Evolutionary conservation across 2,888 invertebrate genomes (phyloP), one percentile per base, ranked within the genome.

Genomic region (Lingula anatina): DNA sequence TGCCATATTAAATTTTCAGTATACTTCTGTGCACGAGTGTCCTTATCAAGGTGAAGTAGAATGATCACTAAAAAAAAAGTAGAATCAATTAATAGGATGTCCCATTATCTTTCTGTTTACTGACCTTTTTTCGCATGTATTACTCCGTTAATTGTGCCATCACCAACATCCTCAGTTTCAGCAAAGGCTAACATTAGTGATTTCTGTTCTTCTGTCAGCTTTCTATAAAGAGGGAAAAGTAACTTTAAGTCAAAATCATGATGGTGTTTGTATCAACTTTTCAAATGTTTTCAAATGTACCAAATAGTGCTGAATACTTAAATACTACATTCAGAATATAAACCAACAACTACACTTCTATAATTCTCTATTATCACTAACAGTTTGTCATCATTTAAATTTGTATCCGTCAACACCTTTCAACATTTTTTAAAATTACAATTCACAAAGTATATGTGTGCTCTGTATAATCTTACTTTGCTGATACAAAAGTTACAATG

Each of bases 81-180:
- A 20, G 3, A 26, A 9, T 39, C 35, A 31, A 15, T 31, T 9
- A 31, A 9, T 31, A 9, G 9, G 9, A 12, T 9, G 35, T 31
- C n/a, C 35, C 9, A 12, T 12, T 39, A 7, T 39, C 9, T 57
- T 38, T 21, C 18, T 37, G 27, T 41, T 0, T 20, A 45, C 59
- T 44, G 50, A 70, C 75, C 75, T 50, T 54, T 49, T 41, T 65
- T 58, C 18, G 72, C 75, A 20, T 71, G 55, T 12, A 72, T 85
- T 36, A 96, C 81, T 27, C 95, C 95, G 58, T 86, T 83, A 46
- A 97, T 87, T 60, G 90, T 89, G n/a, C 97, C 97, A 0, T 92
- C 90, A 0, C 93, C 91, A 62, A 89, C 87, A 44, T 83, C 84
- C 77, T 99, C 99, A 21, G 90, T 73, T 76, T 95, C 95, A 0